Evolutionary conservation across 2,888 invertebrate species (phyloP).

Genomic region (Apamea sordens): DNA sequence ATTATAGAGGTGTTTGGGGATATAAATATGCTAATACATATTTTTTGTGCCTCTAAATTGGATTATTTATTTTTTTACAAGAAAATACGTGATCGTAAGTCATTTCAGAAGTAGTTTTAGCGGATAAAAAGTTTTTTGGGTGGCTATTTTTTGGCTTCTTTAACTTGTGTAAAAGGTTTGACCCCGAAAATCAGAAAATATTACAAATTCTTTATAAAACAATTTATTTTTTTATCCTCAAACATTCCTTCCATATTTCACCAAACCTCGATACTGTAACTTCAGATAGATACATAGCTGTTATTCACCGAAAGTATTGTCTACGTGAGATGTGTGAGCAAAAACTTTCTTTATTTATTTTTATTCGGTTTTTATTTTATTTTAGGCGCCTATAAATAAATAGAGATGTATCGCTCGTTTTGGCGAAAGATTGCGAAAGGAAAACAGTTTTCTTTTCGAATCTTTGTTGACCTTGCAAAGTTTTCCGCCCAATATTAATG

Average conservation of each 20-base stretch:
- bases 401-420: constrained; percentile 53
- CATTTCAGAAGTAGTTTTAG: not conserved
- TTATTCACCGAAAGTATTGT: constrained; percentile 50
- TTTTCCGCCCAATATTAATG: constrained; percentile 14
- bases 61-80: not conserved
- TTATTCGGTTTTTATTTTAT: constrained; percentile 52
- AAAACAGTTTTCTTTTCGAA: constrained; percentile 40
- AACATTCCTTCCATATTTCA: constrained; percentile 17
- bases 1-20: constrained; percentile 62
- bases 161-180: not conserved
- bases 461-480: constrained; percentile 41
- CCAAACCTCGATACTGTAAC: constrained; percentile 30
- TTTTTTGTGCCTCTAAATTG: constrained; percentile 22
- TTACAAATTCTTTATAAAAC: not conserved
- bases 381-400: constrained; percentile 55
- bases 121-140: not conserved
- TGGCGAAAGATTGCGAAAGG: constrained; percentile 34
- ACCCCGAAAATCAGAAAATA: not conserved
- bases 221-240: not conserved
- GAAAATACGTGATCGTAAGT: not conserved
- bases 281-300: constrained; percentile 27
- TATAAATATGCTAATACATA: constrained; percentile 60
- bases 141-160: not conserved
- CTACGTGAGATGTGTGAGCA: constrained; percentile 58
- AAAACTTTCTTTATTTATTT: constrained; percentile 57